Conservation (phyloP, 2,888 invertebrate species). For the Antitype chi region DNA sequence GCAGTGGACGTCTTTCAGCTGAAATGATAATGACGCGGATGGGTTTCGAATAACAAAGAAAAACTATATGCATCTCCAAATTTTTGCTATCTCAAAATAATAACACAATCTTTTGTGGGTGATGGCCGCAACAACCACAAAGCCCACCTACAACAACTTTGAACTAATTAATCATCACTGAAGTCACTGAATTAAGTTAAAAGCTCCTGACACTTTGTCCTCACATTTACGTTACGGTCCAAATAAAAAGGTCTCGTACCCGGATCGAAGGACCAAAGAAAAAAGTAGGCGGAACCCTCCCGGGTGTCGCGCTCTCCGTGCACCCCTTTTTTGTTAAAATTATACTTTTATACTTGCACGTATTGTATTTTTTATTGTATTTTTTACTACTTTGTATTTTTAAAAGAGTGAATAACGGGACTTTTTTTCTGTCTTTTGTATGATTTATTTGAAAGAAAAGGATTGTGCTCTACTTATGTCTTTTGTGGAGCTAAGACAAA, state of each 20-base stretch:
- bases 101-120: conserved; percentile 27
- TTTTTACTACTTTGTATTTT: too few species aligned
- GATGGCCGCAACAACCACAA: conserved; percentile 25
- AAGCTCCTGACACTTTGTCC: conserved; percentile 48
- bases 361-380: conserved; percentile 55
- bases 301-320: conserved; percentile 35
- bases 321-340: conserved; percentile 58
- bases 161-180: conserved; percentile 62
- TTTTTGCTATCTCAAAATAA: not conserved
- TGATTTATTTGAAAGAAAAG: not conserved
- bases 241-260: conserved; percentile 60
- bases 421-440: conserved; percentile 14
- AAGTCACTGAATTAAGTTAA: conserved; percentile 48
- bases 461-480: not conserved
- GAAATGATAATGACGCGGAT: too few species aligned
- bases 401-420: conserved; percentile 36
- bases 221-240: conserved; percentile 59
- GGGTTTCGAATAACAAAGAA: too few species aligned
- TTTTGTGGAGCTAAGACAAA: not conserved
- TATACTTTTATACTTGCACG: conserved; percentile 46
- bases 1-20: too few species aligned
- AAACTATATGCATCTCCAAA: too few species aligned
- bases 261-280: conserved; percentile 55
- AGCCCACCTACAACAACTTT: conserved; percentile 39
- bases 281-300: conserved; percentile 51